phyloP scores from a whole-genome alignment of 2,888 invertebrate species.

The Agrochola litura region DNA sequence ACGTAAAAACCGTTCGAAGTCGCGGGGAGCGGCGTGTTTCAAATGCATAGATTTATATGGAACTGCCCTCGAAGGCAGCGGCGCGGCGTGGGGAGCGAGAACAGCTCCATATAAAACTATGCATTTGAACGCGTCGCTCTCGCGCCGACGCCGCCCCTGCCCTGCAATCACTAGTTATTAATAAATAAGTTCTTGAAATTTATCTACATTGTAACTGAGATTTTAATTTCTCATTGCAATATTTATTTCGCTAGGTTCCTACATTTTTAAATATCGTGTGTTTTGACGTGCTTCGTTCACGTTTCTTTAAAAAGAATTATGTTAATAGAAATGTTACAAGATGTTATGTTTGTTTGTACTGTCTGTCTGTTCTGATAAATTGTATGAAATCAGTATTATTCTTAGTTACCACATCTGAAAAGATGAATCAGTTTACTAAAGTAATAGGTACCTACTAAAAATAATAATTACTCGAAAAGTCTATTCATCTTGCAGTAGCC shows the following conservation, averaged over 20 bases:
- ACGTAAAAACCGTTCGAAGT: too few relatives aligned
- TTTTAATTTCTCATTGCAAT: background rate
- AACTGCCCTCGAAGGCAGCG: too few relatives aligned
- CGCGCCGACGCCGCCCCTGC: too few relatives aligned
- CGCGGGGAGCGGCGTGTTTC: too few relatives aligned
- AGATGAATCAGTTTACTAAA: background rate
- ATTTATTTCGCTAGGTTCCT: background rate
- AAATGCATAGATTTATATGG: too few relatives aligned
- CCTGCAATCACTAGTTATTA: too few relatives aligned
- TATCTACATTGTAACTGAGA: too few relatives aligned
- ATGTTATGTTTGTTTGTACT: background rate
- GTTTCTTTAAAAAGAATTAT: background rate
- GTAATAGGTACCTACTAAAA: background rate
- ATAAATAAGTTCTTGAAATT: too few relatives aligned
- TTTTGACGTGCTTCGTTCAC: background rate
- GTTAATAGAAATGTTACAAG: background rate
- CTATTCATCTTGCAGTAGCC: background rate
- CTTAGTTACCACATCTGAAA: background rate
- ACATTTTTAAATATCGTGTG: background rate
- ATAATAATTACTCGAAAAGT: background rate
- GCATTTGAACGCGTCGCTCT: too few relatives aligned
- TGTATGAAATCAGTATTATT: background rate
- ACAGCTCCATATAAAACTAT: too few relatives aligned
- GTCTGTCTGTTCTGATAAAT: conserved; percentile 1
- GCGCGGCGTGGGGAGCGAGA: too few relatives aligned